phyloP scores from a whole-genome alignment of 2,797 vertebrate genomes.

The Mormyrus proboscirostris region DNA sequence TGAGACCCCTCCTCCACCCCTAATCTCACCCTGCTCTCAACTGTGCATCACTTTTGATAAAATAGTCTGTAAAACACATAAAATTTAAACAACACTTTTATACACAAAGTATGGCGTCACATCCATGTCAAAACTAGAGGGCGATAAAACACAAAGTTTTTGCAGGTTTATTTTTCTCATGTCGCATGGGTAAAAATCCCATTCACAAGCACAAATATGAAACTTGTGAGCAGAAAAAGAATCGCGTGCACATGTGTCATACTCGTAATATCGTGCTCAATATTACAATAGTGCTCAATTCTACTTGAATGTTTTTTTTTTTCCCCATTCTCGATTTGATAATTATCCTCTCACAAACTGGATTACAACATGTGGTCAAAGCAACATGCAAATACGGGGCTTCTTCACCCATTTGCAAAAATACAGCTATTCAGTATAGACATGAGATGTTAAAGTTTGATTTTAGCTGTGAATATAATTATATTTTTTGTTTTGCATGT shows the following conservation, averaged over 20 bases:
- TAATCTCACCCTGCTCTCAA: neutral
- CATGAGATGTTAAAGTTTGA: neutral
- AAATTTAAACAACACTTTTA: neutral
- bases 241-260: neutral
- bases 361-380: neutral
- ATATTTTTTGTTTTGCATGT: neutral
- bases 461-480: neutral
- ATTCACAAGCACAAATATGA: no score
- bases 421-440: neutral
- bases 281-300: no score
- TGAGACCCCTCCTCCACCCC: neutral
- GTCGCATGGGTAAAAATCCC: no score
- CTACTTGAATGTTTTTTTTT: no score
- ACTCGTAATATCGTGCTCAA: no score
- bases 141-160: neutral
- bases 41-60: neutral
- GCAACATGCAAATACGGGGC: neutral
- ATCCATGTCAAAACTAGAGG: neutral
- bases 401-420: neutral
- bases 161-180: no score
- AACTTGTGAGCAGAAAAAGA: neutral
- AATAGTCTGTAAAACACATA: neutral
- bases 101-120: neutral
- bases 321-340: neutral
- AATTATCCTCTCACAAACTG: neutral